Base-by-base conservation (phyloP, 1,140 invertebrate genomes). In the Nebria ingens region DNA sequence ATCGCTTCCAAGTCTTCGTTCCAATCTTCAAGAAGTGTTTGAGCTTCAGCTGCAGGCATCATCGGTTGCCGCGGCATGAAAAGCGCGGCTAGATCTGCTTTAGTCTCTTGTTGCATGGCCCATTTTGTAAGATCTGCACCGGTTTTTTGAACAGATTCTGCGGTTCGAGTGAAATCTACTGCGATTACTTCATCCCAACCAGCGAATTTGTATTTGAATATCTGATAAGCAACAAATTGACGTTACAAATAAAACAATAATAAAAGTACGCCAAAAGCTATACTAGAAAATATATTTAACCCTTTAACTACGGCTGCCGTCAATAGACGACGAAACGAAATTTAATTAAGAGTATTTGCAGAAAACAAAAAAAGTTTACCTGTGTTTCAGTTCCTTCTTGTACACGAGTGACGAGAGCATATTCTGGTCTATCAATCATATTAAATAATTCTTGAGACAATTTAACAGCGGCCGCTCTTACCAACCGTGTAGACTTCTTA, bases 131-230 rank as follows among this genome's bases (percentile, higher is more conserved):
- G 78, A 75, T 99, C 94, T 4, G 93, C 95, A 12, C 97, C 97
- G 54, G 96, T 95, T 66, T 93, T 85, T 21, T 87, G 87, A 0
- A 99, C 96, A 1, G 95, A 98, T 69, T 97, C 94, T 0, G 96
- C 94, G 1, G 97, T 98, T 60, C 97, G 81, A 11, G 97, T 99
- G 69, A 97, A 99, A 76, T 99, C 97, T 2, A 99, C 96, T 1
- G 95, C 93, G 60, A 99, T 94, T 0, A 99, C 93, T 76, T 99
- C 96, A 71, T 99, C 97, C 97, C 97, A 99, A 9, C 91, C 94
- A 50, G 82, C 74, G 73, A 99, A 99, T 73, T 99, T 98, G 1
- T 88, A 90, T 75, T 98, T 98, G 72, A 99, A 99, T 56, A 98
- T 87, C 80, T 94, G 4, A 17, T 49, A 17, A 49, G 17, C 17